Conservation (phyloP, 1,140 invertebrate genomes). For the Drosophila santomea region DNA sequence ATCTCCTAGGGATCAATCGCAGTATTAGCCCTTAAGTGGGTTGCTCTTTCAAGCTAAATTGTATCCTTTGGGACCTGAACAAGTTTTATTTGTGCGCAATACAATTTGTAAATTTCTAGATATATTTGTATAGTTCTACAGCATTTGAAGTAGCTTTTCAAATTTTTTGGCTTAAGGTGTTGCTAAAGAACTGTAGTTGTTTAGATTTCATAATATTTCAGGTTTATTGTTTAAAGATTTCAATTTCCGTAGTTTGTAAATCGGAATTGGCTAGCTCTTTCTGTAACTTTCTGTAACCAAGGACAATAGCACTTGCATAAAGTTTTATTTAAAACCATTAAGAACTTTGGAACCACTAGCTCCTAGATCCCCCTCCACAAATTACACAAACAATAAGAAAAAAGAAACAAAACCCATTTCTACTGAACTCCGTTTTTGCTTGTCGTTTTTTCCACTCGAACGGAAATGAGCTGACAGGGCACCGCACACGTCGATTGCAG, state of each 20-base stretch:
- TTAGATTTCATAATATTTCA: too few relatives aligned
- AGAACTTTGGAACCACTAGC: slow-evolving; percentile 2
- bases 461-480: slow-evolving; percentile 77
- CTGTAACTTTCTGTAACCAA: slow-evolving; percentile 15
- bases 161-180: too few relatives aligned
- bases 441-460: slow-evolving; percentile 72
- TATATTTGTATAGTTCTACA: too few relatives aligned
- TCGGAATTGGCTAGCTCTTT: not conserved
- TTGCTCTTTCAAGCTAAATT: not conserved
- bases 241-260: too few relatives aligned
- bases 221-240: too few relatives aligned
- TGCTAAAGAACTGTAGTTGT: too few relatives aligned
- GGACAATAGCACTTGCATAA: slow-evolving; percentile 20
- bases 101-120: not conserved
- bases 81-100: not conserved
- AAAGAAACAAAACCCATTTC: slow-evolving; percentile 32
- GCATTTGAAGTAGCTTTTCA: not conserved
- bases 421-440: slow-evolving; percentile 27
- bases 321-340: slow-evolving; percentile 1
- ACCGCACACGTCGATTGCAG: slow-evolving; percentile 63
- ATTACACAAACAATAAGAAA: slow-evolving; percentile 1
- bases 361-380: slow-evolving; percentile 1
- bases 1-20: not conserved
- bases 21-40: slow-evolving; percentile 19
- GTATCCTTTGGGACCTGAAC: not conserved